A percentile compares a stretch with the other conserved stretches of the same genome.
Evolutionary conservation across 64 coral and sea anemone genomes (phyloP).

Genomic region (Trachythela sp.): DNA sequence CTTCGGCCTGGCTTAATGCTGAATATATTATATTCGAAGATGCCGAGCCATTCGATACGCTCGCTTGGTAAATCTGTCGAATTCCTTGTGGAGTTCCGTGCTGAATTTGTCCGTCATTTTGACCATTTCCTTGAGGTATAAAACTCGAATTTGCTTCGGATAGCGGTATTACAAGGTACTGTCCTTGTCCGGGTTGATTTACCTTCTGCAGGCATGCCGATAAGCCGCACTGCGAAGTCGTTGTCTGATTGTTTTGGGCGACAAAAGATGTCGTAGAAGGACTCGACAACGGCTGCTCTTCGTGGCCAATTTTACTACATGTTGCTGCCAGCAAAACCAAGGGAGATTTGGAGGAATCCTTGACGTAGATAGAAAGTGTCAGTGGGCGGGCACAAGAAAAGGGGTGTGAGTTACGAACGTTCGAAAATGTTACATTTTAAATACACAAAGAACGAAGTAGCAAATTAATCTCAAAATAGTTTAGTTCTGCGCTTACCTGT

Average conservation of each 20-base stretch:
- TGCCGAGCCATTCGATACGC: neutral
- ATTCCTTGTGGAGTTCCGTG: neutral
- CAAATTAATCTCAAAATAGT: neutral
- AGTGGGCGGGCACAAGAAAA: constrained; percentile 32
- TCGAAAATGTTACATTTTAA: constrained; percentile 17
- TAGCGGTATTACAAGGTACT: neutral
- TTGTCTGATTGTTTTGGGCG: neutral
- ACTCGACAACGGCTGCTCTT: neutral
- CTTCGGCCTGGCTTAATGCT: neutral
- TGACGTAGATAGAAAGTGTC: constrained; percentile 14
- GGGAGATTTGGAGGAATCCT: constrained; percentile 9
- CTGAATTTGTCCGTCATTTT: neutral
- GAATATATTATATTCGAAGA: constrained; percentile 23
- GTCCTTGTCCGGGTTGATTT: neutral
- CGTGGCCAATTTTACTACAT: constrained; percentile 20
- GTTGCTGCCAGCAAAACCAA: constrained; percentile 12
- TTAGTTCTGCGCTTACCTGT: neutral
- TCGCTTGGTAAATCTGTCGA: neutral
- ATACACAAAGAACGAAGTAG: neutral
- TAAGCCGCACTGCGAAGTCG: neutral
- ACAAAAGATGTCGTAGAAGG: neutral
- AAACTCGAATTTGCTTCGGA: neutral
- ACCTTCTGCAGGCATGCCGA: neutral
- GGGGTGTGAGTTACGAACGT: constrained; percentile 23
- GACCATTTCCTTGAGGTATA: neutral